Conservation (phyloP, 2,888 invertebrate genomes). For the Sminthurinus aureus region DNA sequence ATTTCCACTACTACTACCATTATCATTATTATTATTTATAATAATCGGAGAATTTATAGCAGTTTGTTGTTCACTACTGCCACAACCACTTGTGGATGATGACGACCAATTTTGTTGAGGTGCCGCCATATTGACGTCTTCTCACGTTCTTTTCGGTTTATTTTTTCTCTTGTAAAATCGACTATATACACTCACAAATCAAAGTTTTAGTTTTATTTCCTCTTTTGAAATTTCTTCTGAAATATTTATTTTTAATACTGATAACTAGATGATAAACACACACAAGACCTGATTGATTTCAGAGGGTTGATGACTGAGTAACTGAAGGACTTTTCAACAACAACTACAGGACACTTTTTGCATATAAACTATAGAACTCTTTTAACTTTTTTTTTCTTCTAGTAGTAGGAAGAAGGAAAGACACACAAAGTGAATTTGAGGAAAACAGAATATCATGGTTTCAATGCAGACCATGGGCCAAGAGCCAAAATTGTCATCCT, state of each 20-base stretch:
- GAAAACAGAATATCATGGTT: conserved; percentile 20
- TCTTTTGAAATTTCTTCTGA: not conserved
- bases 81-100: conserved; percentile 37
- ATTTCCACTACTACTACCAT: conserved; percentile 3
- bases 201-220: not conserved
- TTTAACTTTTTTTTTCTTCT: too few species aligned
- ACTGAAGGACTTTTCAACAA: conserved; percentile 24
- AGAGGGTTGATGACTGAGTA: conserved; percentile 50
- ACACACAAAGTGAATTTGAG: not conserved
- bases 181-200: not conserved
- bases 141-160: not conserved
- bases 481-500: conserved; percentile 36
- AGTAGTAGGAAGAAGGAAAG: too few species aligned
- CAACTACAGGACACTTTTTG: conserved; percentile 30
- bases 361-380: not conserved
- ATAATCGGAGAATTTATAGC: not conserved
- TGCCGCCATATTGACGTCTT: conserved; percentile 39
- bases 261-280: not conserved
- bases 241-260: not conserved
- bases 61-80: conserved; percentile 36
- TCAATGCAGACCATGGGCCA: conserved; percentile 34
- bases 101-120: conserved; percentile 20
- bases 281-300: not conserved
- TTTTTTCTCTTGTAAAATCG: not conserved
- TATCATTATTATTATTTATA: not conserved